A percentile compares a stretch with the other conserved stretches of the same genome.
Evolutionary conservation across 2,797 vertebrate species (phyloP).

Genomic region (Mastacembelus armatus): DNA sequence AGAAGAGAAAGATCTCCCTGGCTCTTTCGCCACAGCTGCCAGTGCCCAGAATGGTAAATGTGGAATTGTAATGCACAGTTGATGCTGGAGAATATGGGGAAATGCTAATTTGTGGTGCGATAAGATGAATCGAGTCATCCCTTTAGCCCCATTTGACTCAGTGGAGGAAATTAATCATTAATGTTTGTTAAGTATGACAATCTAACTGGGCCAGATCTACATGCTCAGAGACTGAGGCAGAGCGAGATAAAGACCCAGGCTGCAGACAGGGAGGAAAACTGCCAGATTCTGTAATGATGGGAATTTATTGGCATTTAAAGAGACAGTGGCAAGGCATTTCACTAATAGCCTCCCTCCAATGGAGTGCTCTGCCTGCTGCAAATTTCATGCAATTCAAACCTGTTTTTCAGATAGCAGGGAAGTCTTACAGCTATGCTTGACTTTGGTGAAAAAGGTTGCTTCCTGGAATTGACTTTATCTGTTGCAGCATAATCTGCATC

Average conservation of each 20-base stretch:
- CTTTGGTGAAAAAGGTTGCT: slow-evolving; percentile 79
- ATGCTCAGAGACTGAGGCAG: slow-evolving; percentile 86
- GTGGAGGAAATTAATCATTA: slow-evolving; percentile 90
- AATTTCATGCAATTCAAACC: slow-evolving; percentile 77
- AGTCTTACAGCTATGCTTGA: slow-evolving; percentile 83
- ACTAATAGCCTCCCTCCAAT: slow-evolving; percentile 84
- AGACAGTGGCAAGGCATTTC: slow-evolving; percentile 85
- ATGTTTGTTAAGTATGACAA: slow-evolving; percentile 91
- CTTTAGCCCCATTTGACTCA: slow-evolving; percentile 89
- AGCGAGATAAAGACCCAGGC: slow-evolving; percentile 84
- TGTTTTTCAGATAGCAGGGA: slow-evolving; percentile 77
- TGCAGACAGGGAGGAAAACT: slow-evolving; percentile 85
- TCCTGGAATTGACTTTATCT: slow-evolving; percentile 77
- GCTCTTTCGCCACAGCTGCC: slow-evolving; percentile 77
- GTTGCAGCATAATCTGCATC: slow-evolving; percentile 74
- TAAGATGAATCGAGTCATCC: slow-evolving; percentile 89
- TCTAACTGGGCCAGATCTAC: slow-evolving; percentile 89
- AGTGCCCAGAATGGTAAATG: slow-evolving; percentile 82
- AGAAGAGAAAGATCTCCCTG: slow-evolving; percentile 77
- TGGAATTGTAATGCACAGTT: slow-evolving; percentile 85
- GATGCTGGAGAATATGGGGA: slow-evolving; percentile 85
- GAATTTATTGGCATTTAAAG: slow-evolving; percentile 88
- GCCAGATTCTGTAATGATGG: slow-evolving; percentile 89
- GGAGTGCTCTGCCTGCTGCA: slow-evolving; percentile 79
- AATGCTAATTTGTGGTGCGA: slow-evolving; percentile 87